Conservation (phyloP, 2,888 invertebrate species). For the Trissolcus japonicus region DNA sequence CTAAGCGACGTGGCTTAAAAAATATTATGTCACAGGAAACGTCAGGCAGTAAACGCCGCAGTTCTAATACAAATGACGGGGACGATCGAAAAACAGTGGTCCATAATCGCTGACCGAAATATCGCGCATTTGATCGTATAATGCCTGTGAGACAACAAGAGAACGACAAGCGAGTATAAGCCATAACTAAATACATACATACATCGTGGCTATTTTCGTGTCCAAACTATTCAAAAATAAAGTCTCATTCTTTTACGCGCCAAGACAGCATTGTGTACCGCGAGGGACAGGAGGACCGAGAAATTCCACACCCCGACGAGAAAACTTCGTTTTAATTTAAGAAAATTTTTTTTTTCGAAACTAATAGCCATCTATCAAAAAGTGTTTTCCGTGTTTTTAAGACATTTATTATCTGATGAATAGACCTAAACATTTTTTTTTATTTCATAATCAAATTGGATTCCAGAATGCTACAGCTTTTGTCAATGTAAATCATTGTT, state of each 20-base stretch:
- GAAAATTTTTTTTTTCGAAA: too few species aligned
- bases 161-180: constrained; percentile 53
- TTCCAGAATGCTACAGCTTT: too few species aligned
- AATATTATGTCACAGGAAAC: constrained; percentile 59
- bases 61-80: constrained; percentile 48
- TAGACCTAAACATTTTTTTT: too few species aligned
- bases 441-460: too few species aligned
- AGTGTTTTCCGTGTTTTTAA: too few species aligned
- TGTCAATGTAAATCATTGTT: too few species aligned
- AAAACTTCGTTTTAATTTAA: background rate
- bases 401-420: too few species aligned
- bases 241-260: constrained; percentile 43
- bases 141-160: constrained; percentile 69
- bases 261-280: constrained; percentile 34
- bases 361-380: too few species aligned
- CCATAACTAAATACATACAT: constrained; percentile 67
- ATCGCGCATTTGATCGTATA: constrained; percentile 65
- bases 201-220: constrained; percentile 44
- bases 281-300: constrained; percentile 4
- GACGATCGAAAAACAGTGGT: constrained; percentile 49
- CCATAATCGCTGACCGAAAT: constrained; percentile 63
- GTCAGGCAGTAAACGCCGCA: constrained; percentile 54
- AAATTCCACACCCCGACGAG: constrained; percentile 12
- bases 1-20: constrained; percentile 31
- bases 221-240: constrained; percentile 46